These are phyloP conservation scores for Stegana nigrithorax DNA, from an alignment of 2,888 invertebrate genomes.

Conservation along the genomic window DNA sequence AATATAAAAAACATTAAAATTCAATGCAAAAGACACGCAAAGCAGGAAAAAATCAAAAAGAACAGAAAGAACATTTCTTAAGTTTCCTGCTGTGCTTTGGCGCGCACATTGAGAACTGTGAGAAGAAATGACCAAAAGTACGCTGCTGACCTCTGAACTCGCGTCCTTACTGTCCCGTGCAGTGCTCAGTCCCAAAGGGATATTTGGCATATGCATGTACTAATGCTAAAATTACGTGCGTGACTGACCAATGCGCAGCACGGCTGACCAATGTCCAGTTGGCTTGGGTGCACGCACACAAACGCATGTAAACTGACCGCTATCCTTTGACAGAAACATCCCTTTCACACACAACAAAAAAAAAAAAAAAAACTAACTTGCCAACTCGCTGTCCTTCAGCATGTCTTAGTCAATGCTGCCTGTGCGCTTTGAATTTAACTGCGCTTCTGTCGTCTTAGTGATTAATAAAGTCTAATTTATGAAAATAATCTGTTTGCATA, in stretches of 20 bases:
- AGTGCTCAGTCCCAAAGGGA: slow-evolving; percentile 29
- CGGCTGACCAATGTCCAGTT: slow-evolving; percentile 59
- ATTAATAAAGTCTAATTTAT: slow-evolving; percentile 66
- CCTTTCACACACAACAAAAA: slow-evolving; percentile 30
- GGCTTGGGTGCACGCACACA: neutral
- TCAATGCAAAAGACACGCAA: slow-evolving; percentile 47
- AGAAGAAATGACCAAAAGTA: slow-evolving; percentile 63
- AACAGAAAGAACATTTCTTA: slow-evolving; percentile 40
- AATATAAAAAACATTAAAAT: slow-evolving; percentile 63
- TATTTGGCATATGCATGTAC: neutral
- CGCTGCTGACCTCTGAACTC: slow-evolving; percentile 66
- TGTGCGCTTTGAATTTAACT: slow-evolving; percentile 19
- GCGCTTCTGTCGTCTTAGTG: slow-evolving; percentile 56
- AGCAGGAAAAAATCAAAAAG: slow-evolving; percentile 52
- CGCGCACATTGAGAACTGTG: slow-evolving; percentile 42
- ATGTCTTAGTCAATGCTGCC: slow-evolving; percentile 27
- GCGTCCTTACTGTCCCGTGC: slow-evolving; percentile 38
- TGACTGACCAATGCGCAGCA: slow-evolving; percentile 62
- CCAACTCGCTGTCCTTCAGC: slow-evolving; percentile 57
- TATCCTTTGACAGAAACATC: slow-evolving; percentile 45
- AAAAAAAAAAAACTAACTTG: too few species aligned
- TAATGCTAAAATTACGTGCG: slow-evolving; percentile 55
- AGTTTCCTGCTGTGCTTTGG: slow-evolving; percentile 50
- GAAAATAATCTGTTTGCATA: slow-evolving; percentile 61
- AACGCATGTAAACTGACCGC: slow-evolving; percentile 43